Evolutionary conservation across 2,888 invertebrate species (phyloP).

Genomic region (Drosophila cognata): DNA sequence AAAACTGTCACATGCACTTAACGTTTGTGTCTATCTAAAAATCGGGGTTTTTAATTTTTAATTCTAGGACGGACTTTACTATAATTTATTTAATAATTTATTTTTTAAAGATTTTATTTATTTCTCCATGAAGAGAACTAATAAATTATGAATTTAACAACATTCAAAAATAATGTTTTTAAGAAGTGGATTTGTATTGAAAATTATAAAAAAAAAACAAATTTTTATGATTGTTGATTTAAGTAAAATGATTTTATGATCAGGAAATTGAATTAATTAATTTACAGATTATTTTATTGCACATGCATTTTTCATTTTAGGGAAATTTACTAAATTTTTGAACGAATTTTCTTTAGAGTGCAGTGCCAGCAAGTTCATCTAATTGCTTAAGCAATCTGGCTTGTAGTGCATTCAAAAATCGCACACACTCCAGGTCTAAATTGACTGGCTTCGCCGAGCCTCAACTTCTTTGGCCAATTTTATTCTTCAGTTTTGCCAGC

Average conservation of each 20-base stretch:
- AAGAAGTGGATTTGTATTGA: not conserved
- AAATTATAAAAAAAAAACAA: no score
- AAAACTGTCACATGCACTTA: not conserved
- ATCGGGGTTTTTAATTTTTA: no score
- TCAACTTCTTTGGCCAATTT: conserved; percentile 9
- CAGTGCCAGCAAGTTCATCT: conserved; percentile 21
- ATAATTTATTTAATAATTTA: no score
- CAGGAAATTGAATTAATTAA: not conserved
- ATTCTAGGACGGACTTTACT: no score
- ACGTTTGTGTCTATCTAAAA: not conserved
- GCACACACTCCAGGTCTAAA: conserved; percentile 29
- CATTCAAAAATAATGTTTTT: not conserved
- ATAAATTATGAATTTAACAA: not conserved
- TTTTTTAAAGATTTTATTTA: not conserved
- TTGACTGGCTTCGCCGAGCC: conserved; percentile 21
- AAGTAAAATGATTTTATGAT: not conserved
- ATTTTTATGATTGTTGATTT: not conserved
- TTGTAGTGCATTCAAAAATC: conserved; percentile 34
- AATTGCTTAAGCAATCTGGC: conserved; percentile 57
- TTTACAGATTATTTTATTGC: not conserved
- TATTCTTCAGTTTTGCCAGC: conserved; percentile 1
- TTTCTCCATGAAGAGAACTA: not conserved
- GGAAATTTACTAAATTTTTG: not conserved
- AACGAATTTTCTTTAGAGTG: not conserved
- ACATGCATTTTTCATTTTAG: not conserved